These are phyloP conservation scores for Pegoplata infirma DNA, from an alignment of 2,888 invertebrate species.

Conservation along the genomic window DNA sequence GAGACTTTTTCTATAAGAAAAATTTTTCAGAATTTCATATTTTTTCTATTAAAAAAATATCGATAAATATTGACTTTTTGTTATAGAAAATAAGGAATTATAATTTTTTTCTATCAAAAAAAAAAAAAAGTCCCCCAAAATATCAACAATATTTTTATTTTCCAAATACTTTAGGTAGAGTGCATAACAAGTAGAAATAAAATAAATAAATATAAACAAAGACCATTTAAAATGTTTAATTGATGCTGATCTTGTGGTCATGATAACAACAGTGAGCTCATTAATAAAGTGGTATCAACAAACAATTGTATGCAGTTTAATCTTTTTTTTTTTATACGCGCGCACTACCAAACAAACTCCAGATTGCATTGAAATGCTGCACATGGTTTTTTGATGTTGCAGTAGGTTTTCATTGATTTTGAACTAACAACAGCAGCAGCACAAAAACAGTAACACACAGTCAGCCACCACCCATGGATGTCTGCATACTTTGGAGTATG, in stretches of 20 bases:
- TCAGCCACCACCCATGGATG: slow-evolving; percentile 61
- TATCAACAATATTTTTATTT: too few species aligned
- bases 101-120: too few species aligned
- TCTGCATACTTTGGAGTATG: slow-evolving; percentile 49
- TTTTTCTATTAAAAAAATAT: too few species aligned
- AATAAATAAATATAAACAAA: slow-evolving; percentile 42
- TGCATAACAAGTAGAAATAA: slow-evolving; percentile 2
- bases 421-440: too few species aligned
- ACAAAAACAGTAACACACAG: slow-evolving; percentile 29
- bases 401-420: slow-evolving; percentile 3
- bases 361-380: not conserved
- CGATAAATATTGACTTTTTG: too few species aligned
- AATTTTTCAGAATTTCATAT: too few species aligned
- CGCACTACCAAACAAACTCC: not conserved
- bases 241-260: slow-evolving; percentile 58
- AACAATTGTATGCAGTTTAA: slow-evolving; percentile 41
- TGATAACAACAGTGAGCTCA: slow-evolving; percentile 59
- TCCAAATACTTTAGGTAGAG: not conserved
- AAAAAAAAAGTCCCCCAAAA: too few species aligned
- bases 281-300: slow-evolving; percentile 59
- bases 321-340: too few species aligned
- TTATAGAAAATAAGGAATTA: too few species aligned
- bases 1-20: too few species aligned
- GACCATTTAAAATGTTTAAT: slow-evolving; percentile 62
- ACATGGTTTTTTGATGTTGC: slow-evolving; percentile 8